Evolutionary conservation across 2,113 vertebrate genomes (phyloP).

Genomic region (Malurus cyaneus): DNA sequence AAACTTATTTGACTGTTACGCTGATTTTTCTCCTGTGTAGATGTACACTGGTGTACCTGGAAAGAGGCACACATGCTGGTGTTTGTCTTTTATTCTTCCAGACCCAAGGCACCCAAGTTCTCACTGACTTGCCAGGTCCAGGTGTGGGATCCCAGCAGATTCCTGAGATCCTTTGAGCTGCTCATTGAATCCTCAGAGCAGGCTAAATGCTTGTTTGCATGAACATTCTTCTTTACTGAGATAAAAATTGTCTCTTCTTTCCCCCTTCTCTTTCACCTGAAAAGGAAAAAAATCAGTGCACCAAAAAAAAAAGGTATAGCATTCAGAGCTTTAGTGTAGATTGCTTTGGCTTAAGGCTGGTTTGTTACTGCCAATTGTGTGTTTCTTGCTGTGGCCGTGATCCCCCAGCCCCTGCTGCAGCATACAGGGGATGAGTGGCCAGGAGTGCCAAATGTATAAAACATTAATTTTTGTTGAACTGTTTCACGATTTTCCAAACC

Average conservation of each 20-base stretch:
- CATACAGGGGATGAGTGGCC: background rate
- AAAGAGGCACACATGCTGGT: background rate
- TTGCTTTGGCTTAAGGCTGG: background rate
- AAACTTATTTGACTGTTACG: background rate
- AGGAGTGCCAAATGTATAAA: background rate
- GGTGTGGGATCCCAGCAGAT: background rate
- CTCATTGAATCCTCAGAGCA: background rate
- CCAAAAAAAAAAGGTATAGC: background rate
- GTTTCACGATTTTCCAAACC: background rate
- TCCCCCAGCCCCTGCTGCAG: background rate
- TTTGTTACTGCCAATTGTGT: fast-evolving
- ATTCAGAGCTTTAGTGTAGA: background rate
- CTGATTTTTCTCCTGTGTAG: background rate
- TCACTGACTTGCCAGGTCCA: background rate
- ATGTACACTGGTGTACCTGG: background rate
- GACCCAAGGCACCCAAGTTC: background rate
- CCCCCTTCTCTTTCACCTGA: background rate
- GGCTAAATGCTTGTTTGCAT: background rate
- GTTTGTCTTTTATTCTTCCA: background rate
- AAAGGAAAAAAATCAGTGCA: background rate
- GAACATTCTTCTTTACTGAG: background rate
- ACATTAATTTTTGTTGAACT: background rate
- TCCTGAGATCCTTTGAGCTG: background rate
- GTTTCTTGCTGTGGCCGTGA: background rate
- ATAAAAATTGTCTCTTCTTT: fast-evolving